Evolutionary conservation across 1,140 invertebrate genomes (phyloP).

Genomic region (Hetaerina americana): DNA sequence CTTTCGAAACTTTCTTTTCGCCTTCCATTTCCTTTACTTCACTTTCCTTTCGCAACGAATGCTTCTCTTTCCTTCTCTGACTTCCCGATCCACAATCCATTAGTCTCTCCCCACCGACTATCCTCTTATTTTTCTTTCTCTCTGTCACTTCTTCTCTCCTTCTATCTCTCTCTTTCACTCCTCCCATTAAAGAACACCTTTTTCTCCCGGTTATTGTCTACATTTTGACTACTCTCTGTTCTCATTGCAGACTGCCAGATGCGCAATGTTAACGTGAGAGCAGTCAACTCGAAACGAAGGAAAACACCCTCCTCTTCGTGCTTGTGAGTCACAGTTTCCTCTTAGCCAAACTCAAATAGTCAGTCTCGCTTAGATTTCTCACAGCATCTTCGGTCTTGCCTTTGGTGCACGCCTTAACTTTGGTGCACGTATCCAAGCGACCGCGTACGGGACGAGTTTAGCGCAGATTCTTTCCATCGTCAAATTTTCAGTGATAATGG

Average conservation of each 20-base stretch:
- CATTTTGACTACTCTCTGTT: slow-evolving; percentile 35
- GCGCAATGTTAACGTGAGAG: slow-evolving; percentile 61
- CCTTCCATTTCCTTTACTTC: no score
- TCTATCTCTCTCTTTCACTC: slow-evolving; percentile 17
- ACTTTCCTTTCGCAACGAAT: no score
- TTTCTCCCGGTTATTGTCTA: slow-evolving; percentile 27
- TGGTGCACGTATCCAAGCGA: no score
- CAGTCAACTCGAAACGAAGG: slow-evolving; percentile 56
- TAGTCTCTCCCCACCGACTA: slow-evolving; percentile 8
- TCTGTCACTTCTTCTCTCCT: slow-evolving; percentile 11
- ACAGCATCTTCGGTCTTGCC: slow-evolving; percentile 9
- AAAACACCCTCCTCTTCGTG: slow-evolving; percentile 51
- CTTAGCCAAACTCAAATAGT: slow-evolving; percentile 8
- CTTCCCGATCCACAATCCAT: background rate
- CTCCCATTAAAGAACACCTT: slow-evolving; percentile 12
- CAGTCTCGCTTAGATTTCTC: slow-evolving; percentile 15
- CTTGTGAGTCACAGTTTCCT: slow-evolving; percentile 42
- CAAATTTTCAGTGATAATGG: no score
- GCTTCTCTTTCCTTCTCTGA: no score
- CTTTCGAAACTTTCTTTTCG: no score
- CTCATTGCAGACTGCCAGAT: slow-evolving; percentile 58
- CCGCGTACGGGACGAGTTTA: no score
- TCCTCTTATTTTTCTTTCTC: slow-evolving; percentile 6
- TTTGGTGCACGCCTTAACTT: no score
- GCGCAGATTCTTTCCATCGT: no score